A percentile compares a stretch with the other conserved stretches of the same genome.
Evolutionary conservation across 2,888 invertebrate genomes (phyloP).

Genomic region (Amphipyra tragopoginis): DNA sequence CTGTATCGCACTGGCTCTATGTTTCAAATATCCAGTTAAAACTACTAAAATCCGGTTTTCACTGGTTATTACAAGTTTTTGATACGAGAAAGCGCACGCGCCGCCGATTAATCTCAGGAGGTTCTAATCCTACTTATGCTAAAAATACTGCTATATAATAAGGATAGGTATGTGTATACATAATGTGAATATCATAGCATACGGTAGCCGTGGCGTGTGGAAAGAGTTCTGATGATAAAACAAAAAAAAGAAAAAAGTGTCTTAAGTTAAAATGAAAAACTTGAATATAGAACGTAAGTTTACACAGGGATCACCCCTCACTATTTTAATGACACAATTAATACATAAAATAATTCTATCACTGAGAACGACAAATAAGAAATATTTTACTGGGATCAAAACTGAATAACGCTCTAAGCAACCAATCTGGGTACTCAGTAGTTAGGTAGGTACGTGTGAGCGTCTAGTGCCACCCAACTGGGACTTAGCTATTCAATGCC

Average conservation of each 20-base stretch:
- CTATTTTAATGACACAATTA: too few relatives aligned
- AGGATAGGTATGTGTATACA: slow-evolving; percentile 82
- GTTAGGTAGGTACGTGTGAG: neutral
- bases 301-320: too few relatives aligned
- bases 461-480: slow-evolving; percentile 25
- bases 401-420: too few relatives aligned
- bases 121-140: slow-evolving; percentile 86
- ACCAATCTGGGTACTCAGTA: too few relatives aligned
- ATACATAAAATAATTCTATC: too few relatives aligned
- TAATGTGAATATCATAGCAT: slow-evolving; percentile 80
- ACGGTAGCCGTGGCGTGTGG: slow-evolving; percentile 78
- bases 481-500: neutral
- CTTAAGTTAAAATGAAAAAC: slow-evolving; percentile 4
- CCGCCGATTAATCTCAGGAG: slow-evolving; percentile 80
- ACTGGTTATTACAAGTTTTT: slow-evolving; percentile 9
- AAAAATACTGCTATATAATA: slow-evolving; percentile 86
- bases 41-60: slow-evolving; percentile 11
- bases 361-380: too few relatives aligned
- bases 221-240: slow-evolving; percentile 48
- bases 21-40: slow-evolving; percentile 5
- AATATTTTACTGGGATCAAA: too few relatives aligned
- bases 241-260: slow-evolving; percentile 10
- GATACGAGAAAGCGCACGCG: slow-evolving; percentile 53
- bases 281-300: too few relatives aligned
- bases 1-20: slow-evolving; percentile 1